phyloP scores from a whole-genome alignment of 2,888 invertebrate species.

The Julus scanicus region DNA sequence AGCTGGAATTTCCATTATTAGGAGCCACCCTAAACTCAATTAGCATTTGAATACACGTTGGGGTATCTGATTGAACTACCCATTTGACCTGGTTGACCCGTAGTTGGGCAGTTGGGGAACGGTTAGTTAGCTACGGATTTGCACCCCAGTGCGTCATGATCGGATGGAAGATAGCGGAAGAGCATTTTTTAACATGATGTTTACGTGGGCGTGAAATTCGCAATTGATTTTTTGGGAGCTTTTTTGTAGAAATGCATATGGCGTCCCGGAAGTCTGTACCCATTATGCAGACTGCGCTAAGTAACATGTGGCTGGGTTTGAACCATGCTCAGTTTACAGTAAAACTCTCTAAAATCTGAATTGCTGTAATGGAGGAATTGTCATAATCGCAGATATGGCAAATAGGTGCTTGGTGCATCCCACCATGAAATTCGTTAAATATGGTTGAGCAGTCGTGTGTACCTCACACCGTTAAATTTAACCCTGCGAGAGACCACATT shows the following conservation, averaged over 20 bases:
- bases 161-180: constrained; percentile 23
- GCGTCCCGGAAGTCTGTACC: background rate
- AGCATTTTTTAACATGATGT: background rate
- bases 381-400: too few species aligned
- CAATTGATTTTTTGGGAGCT: background rate
- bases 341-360: too few species aligned
- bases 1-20: background rate
- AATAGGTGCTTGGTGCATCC: too few species aligned
- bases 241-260: background rate
- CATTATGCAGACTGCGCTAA: background rate
- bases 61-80: background rate
- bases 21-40: background rate
- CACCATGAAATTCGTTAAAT: too few species aligned
- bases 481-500: too few species aligned
- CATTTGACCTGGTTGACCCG: background rate
- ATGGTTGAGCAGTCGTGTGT: too few species aligned
- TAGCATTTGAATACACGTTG: background rate
- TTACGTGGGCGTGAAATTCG: background rate
- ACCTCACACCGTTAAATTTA: too few species aligned
- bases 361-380: too few species aligned
- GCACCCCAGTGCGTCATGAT: constrained; percentile 9
- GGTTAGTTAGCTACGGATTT: background rate
- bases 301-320: too few species aligned
- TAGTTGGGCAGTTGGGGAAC: background rate
- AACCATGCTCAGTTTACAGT: too few species aligned